phyloP scores from a whole-genome alignment of 2,888 invertebrate genomes.

The Iselma pallidipennis region DNA sequence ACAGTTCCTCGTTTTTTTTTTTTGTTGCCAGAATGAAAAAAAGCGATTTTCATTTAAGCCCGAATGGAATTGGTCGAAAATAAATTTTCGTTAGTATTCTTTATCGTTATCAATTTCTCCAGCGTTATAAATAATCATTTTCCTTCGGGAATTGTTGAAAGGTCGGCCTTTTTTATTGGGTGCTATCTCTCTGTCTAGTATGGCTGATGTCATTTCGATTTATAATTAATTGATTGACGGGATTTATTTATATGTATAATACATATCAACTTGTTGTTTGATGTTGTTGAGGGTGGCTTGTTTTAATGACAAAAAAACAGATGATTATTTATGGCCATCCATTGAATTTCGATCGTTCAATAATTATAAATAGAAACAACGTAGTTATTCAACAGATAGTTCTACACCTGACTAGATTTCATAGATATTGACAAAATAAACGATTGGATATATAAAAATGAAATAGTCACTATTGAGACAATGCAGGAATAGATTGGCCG shows the following conservation, averaged over 20 bases:
- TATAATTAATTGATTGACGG: neutral
- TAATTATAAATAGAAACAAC: no score
- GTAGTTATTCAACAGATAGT: constrained; percentile 11
- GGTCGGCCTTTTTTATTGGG: neutral
- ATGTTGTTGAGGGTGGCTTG: no score
- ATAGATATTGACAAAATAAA: constrained; percentile 11
- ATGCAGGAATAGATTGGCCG: constrained; percentile 14
- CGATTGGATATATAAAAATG: constrained; percentile 8
- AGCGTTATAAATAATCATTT: neutral
- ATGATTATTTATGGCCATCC: no score
- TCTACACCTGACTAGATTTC: constrained; percentile 18
- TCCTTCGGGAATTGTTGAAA: neutral
- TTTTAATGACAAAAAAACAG: no score
- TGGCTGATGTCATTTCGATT: neutral
- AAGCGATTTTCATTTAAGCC: neutral
- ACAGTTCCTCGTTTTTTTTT: neutral
- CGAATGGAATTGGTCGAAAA: neutral
- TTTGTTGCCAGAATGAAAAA: neutral
- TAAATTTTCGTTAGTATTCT: neutral
- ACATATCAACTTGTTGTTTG: no score
- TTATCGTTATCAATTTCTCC: neutral
- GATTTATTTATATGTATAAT: no score
- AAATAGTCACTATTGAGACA: constrained; percentile 15
- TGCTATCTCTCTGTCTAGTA: no score
- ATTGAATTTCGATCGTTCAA: no score